phyloP scores from a whole-genome alignment of 1,140 invertebrate species.

The Antheraea mylitta region DNA sequence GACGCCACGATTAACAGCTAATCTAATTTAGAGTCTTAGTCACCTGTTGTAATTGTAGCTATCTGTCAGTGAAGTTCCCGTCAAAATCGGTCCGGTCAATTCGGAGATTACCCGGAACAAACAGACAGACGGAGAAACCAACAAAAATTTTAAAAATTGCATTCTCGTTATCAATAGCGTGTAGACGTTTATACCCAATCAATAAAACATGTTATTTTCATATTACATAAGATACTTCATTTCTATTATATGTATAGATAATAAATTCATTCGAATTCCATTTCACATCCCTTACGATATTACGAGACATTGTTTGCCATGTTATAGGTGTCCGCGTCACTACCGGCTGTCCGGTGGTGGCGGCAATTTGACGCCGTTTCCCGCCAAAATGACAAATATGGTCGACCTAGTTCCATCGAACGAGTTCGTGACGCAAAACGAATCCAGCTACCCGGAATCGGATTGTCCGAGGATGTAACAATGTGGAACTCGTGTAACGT shows the following conservation, averaged over 20 bases:
- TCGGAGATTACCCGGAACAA: too few relatives aligned
- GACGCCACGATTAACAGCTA: too few relatives aligned
- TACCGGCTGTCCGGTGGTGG: conserved; percentile 18
- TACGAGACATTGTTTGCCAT: conserved; percentile 20
- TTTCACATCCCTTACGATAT: background rate
- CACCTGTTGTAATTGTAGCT: too few relatives aligned
- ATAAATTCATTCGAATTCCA: background rate
- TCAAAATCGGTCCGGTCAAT: too few relatives aligned
- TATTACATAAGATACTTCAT: too few relatives aligned
- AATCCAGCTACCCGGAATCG: conserved; percentile 4
- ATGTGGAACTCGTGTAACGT: background rate
- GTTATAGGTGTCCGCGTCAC: conserved; percentile 16
- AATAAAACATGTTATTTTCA: too few relatives aligned
- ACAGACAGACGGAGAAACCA: too few relatives aligned
- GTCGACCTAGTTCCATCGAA: conserved; percentile 30
- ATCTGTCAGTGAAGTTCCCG: too few relatives aligned
- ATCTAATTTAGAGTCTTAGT: too few relatives aligned
- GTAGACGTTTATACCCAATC: too few relatives aligned
- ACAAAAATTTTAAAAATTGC: too few relatives aligned
- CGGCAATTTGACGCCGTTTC: conserved; percentile 36
- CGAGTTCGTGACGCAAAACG: conserved; percentile 21
- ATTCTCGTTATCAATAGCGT: too few relatives aligned
- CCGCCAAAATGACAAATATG: conserved; percentile 37
- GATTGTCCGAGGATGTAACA: background rate
- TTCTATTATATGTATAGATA: background rate